phyloP scores from a whole-genome alignment of 2,888 invertebrate genomes.

The Ferrisia virgata region DNA sequence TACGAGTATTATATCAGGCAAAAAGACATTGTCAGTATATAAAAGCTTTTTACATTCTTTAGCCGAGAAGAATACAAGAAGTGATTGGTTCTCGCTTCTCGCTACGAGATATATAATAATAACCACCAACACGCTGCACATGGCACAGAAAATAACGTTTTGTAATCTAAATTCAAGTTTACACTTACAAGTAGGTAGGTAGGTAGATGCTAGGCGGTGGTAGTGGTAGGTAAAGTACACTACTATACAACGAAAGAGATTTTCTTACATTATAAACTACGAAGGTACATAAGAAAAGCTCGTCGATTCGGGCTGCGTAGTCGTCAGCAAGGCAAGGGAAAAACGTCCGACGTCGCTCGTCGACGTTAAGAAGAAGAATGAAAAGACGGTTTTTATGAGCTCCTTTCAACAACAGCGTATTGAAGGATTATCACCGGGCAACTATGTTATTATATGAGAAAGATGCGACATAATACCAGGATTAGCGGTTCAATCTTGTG shows the following conservation, averaged over 20 bases:
- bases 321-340: background rate
- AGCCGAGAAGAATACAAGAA: slow-evolving; percentile 33
- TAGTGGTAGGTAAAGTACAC: too few relatives aligned
- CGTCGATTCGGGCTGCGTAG: background rate
- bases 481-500: slow-evolving; percentile 43
- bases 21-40: slow-evolving; percentile 17
- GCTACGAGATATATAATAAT: slow-evolving; percentile 20
- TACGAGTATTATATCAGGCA: background rate
- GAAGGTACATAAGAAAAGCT: background rate
- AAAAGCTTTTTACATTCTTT: slow-evolving; percentile 37
- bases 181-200: background rate
- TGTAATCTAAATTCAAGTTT: too few relatives aligned
- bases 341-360: background rate
- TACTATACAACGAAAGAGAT: background rate
- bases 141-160: background rate
- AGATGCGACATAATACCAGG: slow-evolving; percentile 43
- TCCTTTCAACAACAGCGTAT: slow-evolving; percentile 37
- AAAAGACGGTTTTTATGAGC: slow-evolving; percentile 42
- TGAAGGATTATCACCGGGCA: slow-evolving; percentile 40
- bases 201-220: too few relatives aligned
- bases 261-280: background rate
- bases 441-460: slow-evolving; percentile 34
- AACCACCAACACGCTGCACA: background rate
- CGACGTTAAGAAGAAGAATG: background rate
- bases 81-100: slow-evolving; percentile 40